phyloP scores from a whole-genome alignment of 1,140 invertebrate species.

The Sitophilus oryzae region DNA sequence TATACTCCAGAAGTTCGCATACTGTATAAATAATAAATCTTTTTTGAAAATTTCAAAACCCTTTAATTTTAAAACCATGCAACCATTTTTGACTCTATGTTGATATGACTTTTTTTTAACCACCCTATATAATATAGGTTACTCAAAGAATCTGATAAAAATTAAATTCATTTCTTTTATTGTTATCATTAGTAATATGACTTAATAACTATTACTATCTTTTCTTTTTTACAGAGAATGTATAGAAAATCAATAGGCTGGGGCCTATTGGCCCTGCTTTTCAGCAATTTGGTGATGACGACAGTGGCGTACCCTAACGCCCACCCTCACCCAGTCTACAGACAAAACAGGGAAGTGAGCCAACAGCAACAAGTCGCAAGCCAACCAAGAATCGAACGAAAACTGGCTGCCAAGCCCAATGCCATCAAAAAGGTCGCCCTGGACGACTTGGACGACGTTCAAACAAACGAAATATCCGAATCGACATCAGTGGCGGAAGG shows the following conservation, averaged over 20 bases:
- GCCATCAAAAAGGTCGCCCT: constrained; percentile 77
- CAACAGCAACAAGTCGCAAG: constrained; percentile 44
- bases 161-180: no score
- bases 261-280: constrained; percentile 49
- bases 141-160: no score
- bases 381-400: constrained; percentile 56
- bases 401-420: constrained; percentile 82
- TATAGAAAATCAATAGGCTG: constrained; percentile 48
- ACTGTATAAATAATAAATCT: no score
- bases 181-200: no score
- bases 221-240: constrained; percentile 41
- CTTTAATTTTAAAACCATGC: no score
- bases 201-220: no score
- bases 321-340: constrained; percentile 24
- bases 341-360: constrained; percentile 3
- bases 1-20: no score
- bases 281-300: constrained; percentile 49
- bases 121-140: no score
- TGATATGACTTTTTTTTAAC: no score
- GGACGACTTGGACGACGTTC: constrained; percentile 73
- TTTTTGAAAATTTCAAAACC: no score
- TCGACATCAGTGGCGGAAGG: constrained; percentile 47
- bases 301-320: constrained; percentile 53
- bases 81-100: no score
- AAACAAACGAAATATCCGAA: constrained; percentile 71